Evolutionary conservation across 2,113 vertebrate genomes (phyloP), one percentile per base, ranked within the genome.

Genomic region (Collichthys lucidus): DNA sequence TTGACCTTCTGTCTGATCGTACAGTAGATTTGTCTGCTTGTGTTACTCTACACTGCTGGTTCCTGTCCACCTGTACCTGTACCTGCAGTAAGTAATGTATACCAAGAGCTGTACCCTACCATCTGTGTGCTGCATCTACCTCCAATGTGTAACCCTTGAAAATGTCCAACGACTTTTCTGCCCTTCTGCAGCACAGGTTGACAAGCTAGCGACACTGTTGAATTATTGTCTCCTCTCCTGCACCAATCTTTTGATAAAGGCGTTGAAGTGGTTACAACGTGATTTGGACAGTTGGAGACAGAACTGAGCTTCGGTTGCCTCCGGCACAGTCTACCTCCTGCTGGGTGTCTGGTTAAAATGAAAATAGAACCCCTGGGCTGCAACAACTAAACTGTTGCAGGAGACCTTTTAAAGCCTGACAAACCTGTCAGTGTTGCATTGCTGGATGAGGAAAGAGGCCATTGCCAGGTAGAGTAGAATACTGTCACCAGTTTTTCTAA

Each of bases 301-400:
- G 15, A 69, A 29, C 49, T 69, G 19, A 40, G 59, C 29, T 16
- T 1, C 2, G 59, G 16, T 17, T 61, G 26, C 26, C 65, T 52
- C 47, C 12, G 11, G 19, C 11, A 40, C 50, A 35, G n/a, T 35
- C 40, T 40, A 53, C 11, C 11, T 11, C 49, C 11, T 16, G 49
- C 66, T 55, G 46, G 24, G 46, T 49, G 24, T 29, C 11, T 73
- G 56, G 57, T 73, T 52, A 17, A 31, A 59, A 59, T 61, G 6
- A 19, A 69, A 61, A 69, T 17, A 14, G 5, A 4, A 40, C 42
- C 46, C n/a, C 11, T 50, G 53, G n/a, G 75, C 46, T 17, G 9
- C 44, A 60, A 60, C 9, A 49, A 50, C 29, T 20, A 40, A 53
- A 49, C 22, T n/a, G 60, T 50, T 73, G 42, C 24, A 15, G 9